Evolutionary conservation across 1,140 invertebrate genomes (phyloP).

Genomic region (Drosophila malerkotliana): DNA sequence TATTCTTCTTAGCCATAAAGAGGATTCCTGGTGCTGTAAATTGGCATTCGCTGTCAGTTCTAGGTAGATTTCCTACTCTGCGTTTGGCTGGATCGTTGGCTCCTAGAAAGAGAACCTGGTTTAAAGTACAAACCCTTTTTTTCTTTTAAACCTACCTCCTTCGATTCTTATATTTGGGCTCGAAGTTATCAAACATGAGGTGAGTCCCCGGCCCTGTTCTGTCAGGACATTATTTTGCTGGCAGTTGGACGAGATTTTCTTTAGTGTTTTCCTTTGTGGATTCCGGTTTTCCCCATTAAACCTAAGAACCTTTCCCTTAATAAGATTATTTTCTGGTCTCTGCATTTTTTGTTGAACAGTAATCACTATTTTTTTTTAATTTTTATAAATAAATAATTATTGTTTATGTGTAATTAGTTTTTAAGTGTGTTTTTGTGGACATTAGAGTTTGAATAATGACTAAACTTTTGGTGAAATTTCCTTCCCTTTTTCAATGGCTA

Average conservation of each 20-base stretch:
- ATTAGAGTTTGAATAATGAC: too few species aligned
- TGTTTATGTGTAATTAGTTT: background rate
- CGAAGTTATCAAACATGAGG: conserved; percentile 52
- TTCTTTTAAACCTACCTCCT: conserved; percentile 31
- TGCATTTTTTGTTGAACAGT: background rate
- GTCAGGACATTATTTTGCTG: background rate
- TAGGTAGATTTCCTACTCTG: conserved; percentile 34
- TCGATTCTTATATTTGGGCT: conserved; percentile 17
- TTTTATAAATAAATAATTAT: background rate
- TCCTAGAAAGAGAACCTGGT: conserved; percentile 2
- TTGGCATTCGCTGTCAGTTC: conserved; percentile 66
- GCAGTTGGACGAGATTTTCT: background rate
- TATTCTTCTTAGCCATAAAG: background rate
- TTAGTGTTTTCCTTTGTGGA: background rate
- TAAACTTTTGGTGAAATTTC: background rate
- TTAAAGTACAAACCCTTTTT: background rate
- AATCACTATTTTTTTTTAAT: background rate
- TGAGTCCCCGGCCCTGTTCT: conserved; percentile 10
- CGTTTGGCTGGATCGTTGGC: conserved; percentile 67
- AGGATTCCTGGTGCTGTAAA: conserved; percentile 48
- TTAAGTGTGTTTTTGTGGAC: background rate
- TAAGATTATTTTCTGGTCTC: background rate
- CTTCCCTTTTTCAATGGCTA: background rate
- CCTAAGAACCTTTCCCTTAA: background rate
- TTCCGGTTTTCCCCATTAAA: background rate